Base-by-base conservation (phyloP, 2,113 vertebrate species). In the Marmota flaviventris region DNA sequence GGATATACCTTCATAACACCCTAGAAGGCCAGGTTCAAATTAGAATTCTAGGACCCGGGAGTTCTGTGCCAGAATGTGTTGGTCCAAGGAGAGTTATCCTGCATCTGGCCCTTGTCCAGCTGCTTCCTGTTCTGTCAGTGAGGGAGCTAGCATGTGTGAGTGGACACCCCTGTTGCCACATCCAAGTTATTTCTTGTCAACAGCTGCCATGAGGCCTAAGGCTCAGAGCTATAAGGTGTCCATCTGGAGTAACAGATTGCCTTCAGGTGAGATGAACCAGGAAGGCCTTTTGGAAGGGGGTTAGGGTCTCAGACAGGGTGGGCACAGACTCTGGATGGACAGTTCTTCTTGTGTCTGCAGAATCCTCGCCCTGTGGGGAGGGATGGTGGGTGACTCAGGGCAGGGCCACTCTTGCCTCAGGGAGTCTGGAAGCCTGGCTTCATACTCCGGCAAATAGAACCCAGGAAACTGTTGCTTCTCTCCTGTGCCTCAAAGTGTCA, bases 21-120 rank as follows among this genome's bases (percentile, higher is more conserved):
- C 32, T 25, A 61, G 63, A 79, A 93, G n/a, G 20, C 72, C 81
- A 88, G 78, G 82, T 96, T 90, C 13, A 7, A 73, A 75, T 85
- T 37, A 78, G 53, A 89, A 86, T 73, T 86, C 51, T 29, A 67
- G 16, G 51, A 51, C 24, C 45, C 37, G n/a, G 37, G 56, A 77
- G n/a, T 58, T 95, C 76, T 93, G 56, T 78, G 39, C 16, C 11
- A 29, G 76, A 69, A 58, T 84, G 56, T 94, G 27, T 67, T 84
- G 78, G 48, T 73, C 51, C 42, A 32, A 34, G n/a, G 61, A 82
- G 73, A 48, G 65, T n/a, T 24, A 70, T 92, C 51, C 69, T 77
- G 58, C 8, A 5, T 42, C n/a, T 22, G 25, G 37, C 82, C n/a
- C 20, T 69, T 39, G 63, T 69, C 75, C n/a, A 32, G n/a, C 51